Percentiles rank a stretch among this genome's conserved stretches.
Evolutionary conservation across 2,888 invertebrate genomes (phyloP).

Genomic region (Drosophila leonis): DNA sequence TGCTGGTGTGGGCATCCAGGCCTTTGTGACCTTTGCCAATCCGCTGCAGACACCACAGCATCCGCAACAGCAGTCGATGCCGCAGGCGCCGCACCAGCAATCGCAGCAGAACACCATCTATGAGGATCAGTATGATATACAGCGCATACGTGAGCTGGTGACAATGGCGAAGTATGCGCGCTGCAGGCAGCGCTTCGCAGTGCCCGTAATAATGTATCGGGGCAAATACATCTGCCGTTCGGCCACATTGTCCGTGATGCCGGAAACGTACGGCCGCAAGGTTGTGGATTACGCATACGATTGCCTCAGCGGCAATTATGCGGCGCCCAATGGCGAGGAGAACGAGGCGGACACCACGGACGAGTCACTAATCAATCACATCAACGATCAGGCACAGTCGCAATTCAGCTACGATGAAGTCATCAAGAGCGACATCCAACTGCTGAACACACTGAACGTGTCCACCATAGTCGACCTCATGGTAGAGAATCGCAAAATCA

Average conservation of each 20-base stretch:
- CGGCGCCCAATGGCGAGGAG: conserved; percentile 75
- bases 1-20: conserved; percentile 67
- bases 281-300: conserved; percentile 87
- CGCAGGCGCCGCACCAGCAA: conserved; percentile 39
- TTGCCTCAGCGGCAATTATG: conserved; percentile 76
- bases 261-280: conserved; percentile 90
- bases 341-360: conserved; percentile 81
- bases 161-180: conserved; percentile 90
- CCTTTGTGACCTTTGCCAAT: conserved; percentile 81
- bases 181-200: conserved; percentile 91
- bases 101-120: conserved; percentile 86
- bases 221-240: conserved; percentile 91
- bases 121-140: conserved; percentile 87
- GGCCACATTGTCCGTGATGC: conserved; percentile 90
- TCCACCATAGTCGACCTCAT: conserved; percentile 92
- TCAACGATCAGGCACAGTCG: conserved; percentile 68
- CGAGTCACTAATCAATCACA: conserved; percentile 77
- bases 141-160: conserved; percentile 88
- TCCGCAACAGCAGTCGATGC: conserved; percentile 41
- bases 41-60: conserved; percentile 48
- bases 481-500: conserved; percentile 94
- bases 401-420: conserved; percentile 84
- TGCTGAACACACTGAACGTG: conserved; percentile 90
- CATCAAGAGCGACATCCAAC: conserved; percentile 88
- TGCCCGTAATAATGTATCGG: conserved; percentile 91